These are phyloP conservation scores for Drosophila saltans DNA, from an alignment of 1,140 invertebrate genomes.

Conservation along the genomic window DNA sequence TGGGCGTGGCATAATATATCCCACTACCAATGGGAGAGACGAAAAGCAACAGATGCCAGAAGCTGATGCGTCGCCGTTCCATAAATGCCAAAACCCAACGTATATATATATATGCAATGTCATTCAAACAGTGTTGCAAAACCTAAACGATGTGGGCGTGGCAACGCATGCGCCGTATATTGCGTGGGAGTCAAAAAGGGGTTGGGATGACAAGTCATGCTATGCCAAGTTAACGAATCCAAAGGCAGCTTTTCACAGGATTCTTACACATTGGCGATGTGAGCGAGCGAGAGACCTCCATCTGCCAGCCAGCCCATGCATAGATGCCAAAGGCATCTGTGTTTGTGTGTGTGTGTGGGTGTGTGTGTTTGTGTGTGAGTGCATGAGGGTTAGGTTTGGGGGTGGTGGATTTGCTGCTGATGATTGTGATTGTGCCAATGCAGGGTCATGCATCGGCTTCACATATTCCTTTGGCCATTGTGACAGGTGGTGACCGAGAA, in stretches of 20 bases:
- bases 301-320: conserved; percentile 3
- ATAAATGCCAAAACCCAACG: conserved; percentile 6
- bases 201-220: conserved; percentile 54
- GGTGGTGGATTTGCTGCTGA: conserved; percentile 14
- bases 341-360: background rate
- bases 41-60: conserved; percentile 56
- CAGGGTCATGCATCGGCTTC: conserved; percentile 66
- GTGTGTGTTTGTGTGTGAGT: conserved; percentile 14
- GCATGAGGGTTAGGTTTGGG: conserved; percentile 9
- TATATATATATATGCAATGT: background rate
- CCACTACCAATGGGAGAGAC: conserved; percentile 57
- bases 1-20: conserved; percentile 51
- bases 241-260: conserved; percentile 44
- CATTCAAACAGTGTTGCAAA: conserved; percentile 26
- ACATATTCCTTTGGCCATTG: conserved; percentile 68
- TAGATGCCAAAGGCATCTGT: conserved; percentile 31
- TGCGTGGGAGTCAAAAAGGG: conserved; percentile 48
- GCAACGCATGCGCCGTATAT: conserved; percentile 64
- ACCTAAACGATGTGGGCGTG: conserved; percentile 55
- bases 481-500: conserved; percentile 67
- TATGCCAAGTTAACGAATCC: conserved; percentile 64
- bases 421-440: conserved; percentile 25
- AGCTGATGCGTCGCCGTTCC: conserved; percentile 21
- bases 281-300: conserved; percentile 45
- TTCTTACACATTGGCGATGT: conserved; percentile 61